Evolutionary conservation across 2,888 invertebrate species (phyloP), one percentile per base, ranked within the genome.

Genomic region (Thereva nobilitata): DNA sequence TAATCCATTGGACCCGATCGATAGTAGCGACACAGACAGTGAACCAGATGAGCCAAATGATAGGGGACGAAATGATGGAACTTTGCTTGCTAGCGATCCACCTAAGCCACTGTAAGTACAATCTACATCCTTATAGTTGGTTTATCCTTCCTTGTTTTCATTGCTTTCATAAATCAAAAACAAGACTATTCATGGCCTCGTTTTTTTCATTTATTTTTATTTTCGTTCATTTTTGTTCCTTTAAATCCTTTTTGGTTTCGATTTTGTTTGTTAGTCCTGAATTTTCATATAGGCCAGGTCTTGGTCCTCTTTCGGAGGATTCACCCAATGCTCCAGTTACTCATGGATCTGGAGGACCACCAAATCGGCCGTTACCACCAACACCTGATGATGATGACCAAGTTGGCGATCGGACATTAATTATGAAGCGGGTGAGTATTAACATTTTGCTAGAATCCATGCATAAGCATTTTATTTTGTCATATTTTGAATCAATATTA

Each of bases 41-140:
- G 92, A 92, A 76, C 90, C 90, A 44, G 92, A 91, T 75, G 92
- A 90, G 76, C 89, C 89, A 74, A 89, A 89, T 72, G 91, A 92
- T 67, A 84, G 89, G 72, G 88, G 87, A 68, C 85, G 93, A 72
- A 94, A 95, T 76, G 97, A 97, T 82, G 97, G 97, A 70, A 97
- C 97, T 2, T 84, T 97, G 66, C 86, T 96, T 64, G 97, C 97
- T 70, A 96, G 96, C 76, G 97, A 97, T 83, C 96, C 97, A 66
- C 95, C 97, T 34, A 93, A 96, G 81, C 97, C 97, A 75, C 89
- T 97, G 95, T 93, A 83, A 91, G 92, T 89, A 74, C 54, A 50
- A 64, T 38, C 37, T 45, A 45, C 8, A 53, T 38, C 6, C 4
- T 10, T n/a, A 55, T 12, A 42, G 45, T 64, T 23, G 37, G 45